Evolutionary conservation across 2,797 vertebrate genomes (phyloP).

Genomic region (Propithecus deckenii): DNA sequence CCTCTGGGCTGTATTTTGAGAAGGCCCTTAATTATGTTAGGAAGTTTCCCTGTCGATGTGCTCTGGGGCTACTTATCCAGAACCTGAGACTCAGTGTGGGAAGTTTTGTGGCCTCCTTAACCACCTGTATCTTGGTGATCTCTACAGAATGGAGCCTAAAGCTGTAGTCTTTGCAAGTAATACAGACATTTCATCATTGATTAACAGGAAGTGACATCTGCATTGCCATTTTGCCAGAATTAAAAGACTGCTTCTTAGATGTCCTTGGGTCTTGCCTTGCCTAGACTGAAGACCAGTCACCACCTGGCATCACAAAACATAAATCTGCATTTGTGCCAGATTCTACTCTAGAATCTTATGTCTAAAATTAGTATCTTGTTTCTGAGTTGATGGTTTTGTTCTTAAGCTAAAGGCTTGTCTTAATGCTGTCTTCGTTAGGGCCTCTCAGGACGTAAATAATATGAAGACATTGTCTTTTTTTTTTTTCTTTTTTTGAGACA

Average conservation of each 20-base stretch:
- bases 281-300: background rate
- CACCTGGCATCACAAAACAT: background rate
- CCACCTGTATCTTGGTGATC: background rate
- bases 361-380: background rate
- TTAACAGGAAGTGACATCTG: background rate
- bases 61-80: background rate
- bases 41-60: background rate
- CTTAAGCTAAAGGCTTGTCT: conserved; percentile 7
- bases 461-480: background rate
- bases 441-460: background rate
- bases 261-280: background rate
- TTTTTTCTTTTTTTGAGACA: background rate
- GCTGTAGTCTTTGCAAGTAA: background rate
- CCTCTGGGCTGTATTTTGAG: background rate
- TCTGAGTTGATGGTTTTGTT: background rate
- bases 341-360: background rate
- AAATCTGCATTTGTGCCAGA: background rate
- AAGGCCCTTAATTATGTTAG: background rate
- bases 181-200: background rate
- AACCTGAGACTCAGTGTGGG: background rate
- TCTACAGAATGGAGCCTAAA: background rate
- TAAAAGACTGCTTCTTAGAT: background rate
- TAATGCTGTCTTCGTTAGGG: background rate
- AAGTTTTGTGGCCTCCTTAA: background rate
- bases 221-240: background rate